phyloP scores from a whole-genome alignment of 2,888 invertebrate species.

The Cerastoderma edule region DNA sequence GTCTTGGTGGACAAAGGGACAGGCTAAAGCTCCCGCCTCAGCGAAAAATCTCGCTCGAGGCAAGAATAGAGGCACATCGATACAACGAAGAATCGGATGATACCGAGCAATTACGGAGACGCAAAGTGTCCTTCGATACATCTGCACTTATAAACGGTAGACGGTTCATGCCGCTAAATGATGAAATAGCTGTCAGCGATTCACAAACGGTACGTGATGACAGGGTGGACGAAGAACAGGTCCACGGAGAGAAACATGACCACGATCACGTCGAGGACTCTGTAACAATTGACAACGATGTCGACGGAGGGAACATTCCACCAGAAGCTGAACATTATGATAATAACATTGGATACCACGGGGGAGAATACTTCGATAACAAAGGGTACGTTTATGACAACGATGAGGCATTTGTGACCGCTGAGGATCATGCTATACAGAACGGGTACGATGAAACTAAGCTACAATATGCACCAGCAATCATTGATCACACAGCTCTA shows the following conservation, averaged over 20 bases:
- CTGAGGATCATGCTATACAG: too few species aligned
- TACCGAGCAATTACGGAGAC: conserved; percentile 29
- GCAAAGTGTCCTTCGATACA: conserved; percentile 55
- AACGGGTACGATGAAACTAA: too few species aligned
- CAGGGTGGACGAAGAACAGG: neutral
- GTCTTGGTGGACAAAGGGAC: conserved; percentile 18
- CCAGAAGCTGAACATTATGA: too few species aligned
- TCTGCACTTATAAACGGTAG: conserved; percentile 42
- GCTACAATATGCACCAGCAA: neutral
- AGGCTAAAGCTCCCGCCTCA: conserved; percentile 12
- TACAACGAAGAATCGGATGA: conserved; percentile 1
- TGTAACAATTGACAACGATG: too few species aligned
- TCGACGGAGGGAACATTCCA: too few species aligned
- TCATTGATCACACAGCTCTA: conserved; percentile 4
- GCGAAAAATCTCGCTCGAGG: conserved; percentile 47
- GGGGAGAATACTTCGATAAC: too few species aligned
- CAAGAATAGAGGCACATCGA: conserved; percentile 24
- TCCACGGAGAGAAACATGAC: too few species aligned
- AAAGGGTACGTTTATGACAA: too few species aligned
- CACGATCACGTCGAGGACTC: too few species aligned
- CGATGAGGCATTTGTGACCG: too few species aligned
- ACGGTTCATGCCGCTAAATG: conserved; percentile 38
- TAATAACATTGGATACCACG: too few species aligned
- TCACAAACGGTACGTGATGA: neutral
- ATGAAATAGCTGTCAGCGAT: conserved; percentile 22